A percentile compares a stretch with the other conserved stretches of the same genome.
phyloP scores from a whole-genome alignment of 2,113 vertebrate genomes.

The Empidonax alnorum region DNA sequence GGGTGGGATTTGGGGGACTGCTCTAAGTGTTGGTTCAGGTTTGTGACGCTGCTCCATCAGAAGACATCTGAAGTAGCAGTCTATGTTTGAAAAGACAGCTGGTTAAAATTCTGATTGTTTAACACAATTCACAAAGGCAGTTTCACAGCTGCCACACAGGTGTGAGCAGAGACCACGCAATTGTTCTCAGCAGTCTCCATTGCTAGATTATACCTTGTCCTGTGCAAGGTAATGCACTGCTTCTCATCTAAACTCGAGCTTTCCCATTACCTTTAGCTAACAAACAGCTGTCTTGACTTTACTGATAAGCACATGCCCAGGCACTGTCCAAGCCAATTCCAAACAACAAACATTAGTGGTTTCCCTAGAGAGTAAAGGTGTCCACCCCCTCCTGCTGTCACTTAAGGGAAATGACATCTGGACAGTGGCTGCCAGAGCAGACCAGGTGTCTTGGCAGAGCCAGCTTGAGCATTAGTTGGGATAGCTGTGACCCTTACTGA shows the following conservation, averaged over 20 bases:
- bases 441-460: background rate
- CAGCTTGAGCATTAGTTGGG: background rate
- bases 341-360: background rate
- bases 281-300: background rate
- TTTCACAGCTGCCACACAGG: background rate
- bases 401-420: background rate
- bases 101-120: background rate
- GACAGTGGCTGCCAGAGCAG: background rate
- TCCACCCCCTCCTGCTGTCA: background rate
- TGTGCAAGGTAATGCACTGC: background rate
- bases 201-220: background rate
- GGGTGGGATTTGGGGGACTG: background rate
- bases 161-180: background rate
- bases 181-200: background rate
- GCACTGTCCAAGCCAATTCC: background rate
- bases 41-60: background rate
- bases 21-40: background rate
- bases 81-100: background rate
- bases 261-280: background rate
- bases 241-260: background rate
- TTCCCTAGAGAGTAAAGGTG: background rate
- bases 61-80: background rate
- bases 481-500: background rate
- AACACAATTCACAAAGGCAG: background rate
- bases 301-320: background rate